A percentile compares a stretch with the other conserved stretches of the same genome.
phyloP scores from a whole-genome alignment of 2,888 invertebrate genomes.

The Notodonta ziczac region DNA sequence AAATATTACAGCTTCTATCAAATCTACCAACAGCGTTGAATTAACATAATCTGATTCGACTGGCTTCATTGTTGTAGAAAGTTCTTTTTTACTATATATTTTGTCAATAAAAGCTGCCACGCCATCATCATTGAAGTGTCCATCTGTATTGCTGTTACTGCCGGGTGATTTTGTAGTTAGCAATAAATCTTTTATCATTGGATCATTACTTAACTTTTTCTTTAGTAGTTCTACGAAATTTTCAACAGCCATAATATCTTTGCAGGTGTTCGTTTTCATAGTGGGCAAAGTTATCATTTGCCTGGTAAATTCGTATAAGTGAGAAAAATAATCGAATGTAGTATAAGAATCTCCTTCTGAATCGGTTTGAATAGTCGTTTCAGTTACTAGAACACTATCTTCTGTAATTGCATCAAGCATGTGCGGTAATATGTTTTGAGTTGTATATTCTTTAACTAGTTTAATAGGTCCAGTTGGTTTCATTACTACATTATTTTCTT shows the following conservation, averaged over 20 bases:
- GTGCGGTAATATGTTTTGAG: slow-evolving; percentile 6
- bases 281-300: slow-evolving; percentile 40
- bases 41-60: slow-evolving; percentile 62
- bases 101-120: slow-evolving; percentile 66
- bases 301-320: slow-evolving; percentile 54
- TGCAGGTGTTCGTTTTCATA: slow-evolving; percentile 50
- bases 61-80: slow-evolving; percentile 51
- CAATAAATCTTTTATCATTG: slow-evolving; percentile 62
- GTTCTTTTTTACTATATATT: slow-evolving; percentile 66
- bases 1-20: slow-evolving; percentile 78
- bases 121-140: slow-evolving; percentile 56
- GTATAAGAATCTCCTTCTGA: slow-evolving; percentile 42
- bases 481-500: slow-evolving; percentile 8
- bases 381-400: slow-evolving; percentile 5
- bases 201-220: slow-evolving; percentile 66
- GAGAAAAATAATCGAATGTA: slow-evolving; percentile 63
- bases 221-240: slow-evolving; percentile 70
- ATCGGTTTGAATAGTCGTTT: neutral
- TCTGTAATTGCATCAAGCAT: slow-evolving; percentile 2
- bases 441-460: slow-evolving; percentile 2
- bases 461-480: neutral
- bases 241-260: slow-evolving; percentile 58
- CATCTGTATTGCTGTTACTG: slow-evolving; percentile 43
- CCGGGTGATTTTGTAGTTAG: slow-evolving; percentile 43
- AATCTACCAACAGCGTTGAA: slow-evolving; percentile 73